Evolutionary conservation across 2,113 vertebrate genomes (phyloP).

Genomic region (Leiothrix lutea): DNA sequence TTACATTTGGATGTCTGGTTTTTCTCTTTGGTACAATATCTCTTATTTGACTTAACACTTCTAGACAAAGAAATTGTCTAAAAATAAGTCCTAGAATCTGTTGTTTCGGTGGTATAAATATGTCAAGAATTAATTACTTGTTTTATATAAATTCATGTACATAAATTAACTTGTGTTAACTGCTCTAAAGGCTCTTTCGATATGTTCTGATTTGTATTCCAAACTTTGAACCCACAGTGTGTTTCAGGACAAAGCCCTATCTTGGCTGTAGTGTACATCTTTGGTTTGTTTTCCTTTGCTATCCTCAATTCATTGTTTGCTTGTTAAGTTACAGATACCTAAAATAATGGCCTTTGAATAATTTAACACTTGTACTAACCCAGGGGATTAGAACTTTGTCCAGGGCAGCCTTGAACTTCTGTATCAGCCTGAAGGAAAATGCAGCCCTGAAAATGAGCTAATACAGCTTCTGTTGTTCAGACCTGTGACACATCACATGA

Average conservation of each 20-base stretch:
- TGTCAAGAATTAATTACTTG: background rate
- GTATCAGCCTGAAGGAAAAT: background rate
- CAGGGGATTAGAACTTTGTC: background rate
- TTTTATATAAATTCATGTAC: background rate
- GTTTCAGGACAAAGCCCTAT: background rate
- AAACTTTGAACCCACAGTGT: background rate
- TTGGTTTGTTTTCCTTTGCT: background rate
- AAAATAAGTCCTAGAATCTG: background rate
- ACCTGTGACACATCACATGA: background rate
- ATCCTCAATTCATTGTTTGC: rapidly evolving
- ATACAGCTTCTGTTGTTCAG: background rate
- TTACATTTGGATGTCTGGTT: background rate
- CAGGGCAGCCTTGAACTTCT: background rate
- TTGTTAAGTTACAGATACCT: background rate
- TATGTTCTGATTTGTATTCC: background rate
- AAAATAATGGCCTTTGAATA: background rate
- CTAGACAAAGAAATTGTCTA: background rate
- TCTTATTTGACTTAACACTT: background rate
- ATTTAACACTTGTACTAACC: background rate
- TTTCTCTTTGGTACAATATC: background rate
- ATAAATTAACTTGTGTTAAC: background rate
- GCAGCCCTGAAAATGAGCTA: background rate
- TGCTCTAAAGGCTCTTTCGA: background rate
- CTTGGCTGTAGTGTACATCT: background rate
- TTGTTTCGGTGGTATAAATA: background rate